phyloP scores from a whole-genome alignment of 2,113 vertebrate species.

The Baryphthengus martii region DNA sequence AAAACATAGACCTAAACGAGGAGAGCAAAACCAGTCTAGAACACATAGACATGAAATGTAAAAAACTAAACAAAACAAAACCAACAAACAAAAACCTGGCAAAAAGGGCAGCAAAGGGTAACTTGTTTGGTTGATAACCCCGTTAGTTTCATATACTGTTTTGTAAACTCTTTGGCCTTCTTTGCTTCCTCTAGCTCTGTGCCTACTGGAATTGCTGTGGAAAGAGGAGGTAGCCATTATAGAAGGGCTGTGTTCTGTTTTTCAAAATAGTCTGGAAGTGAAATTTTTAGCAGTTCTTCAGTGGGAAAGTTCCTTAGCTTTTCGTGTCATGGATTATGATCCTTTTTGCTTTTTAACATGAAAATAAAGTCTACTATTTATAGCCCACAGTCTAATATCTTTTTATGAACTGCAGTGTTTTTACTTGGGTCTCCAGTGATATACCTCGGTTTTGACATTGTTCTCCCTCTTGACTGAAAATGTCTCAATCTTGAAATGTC shows the following conservation, averaged over 20 bases:
- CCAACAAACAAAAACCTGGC: background rate
- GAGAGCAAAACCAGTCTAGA: background rate
- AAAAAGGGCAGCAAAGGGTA: background rate
- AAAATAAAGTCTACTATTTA: background rate
- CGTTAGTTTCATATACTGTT: background rate
- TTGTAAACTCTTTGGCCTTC: background rate
- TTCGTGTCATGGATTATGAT: background rate
- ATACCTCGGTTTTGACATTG: background rate
- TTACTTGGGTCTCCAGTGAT: background rate
- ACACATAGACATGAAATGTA: background rate
- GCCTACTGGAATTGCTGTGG: background rate
- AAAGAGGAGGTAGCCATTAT: background rate
- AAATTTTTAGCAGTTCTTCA: background rate
- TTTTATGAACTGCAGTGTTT: background rate
- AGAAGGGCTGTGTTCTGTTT: background rate
- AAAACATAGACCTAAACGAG: background rate
- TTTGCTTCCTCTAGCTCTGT: background rate
- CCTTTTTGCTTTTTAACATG: background rate
- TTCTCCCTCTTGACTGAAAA: background rate
- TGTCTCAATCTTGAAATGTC: background rate
- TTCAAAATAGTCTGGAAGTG: background rate
- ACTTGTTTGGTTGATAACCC: background rate
- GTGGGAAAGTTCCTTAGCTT: background rate
- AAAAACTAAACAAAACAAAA: background rate
- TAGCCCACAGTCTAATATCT: background rate